Conservation (phyloP, 1,140 invertebrate genomes). For the Tetraneura akinire region DNA sequence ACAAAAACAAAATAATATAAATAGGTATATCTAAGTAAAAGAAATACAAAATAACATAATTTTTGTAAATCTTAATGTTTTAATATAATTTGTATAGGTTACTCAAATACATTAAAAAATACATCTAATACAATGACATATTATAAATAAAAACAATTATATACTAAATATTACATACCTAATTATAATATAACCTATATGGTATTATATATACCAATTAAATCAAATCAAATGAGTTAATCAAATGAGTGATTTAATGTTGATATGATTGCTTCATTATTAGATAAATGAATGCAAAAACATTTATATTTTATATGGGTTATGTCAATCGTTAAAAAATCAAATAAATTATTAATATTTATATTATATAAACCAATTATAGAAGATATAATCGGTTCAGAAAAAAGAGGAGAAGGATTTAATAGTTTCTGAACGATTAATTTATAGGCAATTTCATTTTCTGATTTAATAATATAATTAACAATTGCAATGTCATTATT, state of each 20-base stretch:
- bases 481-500: background rate
- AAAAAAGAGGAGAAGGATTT: background rate
- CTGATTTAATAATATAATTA: background rate
- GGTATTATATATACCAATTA: too few species aligned
- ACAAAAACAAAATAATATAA: too few species aligned
- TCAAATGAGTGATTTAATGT: background rate
- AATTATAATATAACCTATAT: too few species aligned
- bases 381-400: background rate
- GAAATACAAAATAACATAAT: too few species aligned
- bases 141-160: too few species aligned
- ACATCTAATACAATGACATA: too few species aligned
- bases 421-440: background rate
- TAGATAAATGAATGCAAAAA: background rate
- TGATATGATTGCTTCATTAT: background rate
- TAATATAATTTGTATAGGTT: too few species aligned
- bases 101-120: too few species aligned
- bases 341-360: background rate
- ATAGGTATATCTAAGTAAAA: too few species aligned
- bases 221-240: too few species aligned
- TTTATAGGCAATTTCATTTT: background rate
- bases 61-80: too few species aligned
- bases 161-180: too few species aligned
- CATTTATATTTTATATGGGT: background rate
- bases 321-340: background rate
- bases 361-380: background rate